Evolutionary conservation across 2,888 invertebrate genomes (phyloP).

Genomic region (Nomada hirtipes): DNA sequence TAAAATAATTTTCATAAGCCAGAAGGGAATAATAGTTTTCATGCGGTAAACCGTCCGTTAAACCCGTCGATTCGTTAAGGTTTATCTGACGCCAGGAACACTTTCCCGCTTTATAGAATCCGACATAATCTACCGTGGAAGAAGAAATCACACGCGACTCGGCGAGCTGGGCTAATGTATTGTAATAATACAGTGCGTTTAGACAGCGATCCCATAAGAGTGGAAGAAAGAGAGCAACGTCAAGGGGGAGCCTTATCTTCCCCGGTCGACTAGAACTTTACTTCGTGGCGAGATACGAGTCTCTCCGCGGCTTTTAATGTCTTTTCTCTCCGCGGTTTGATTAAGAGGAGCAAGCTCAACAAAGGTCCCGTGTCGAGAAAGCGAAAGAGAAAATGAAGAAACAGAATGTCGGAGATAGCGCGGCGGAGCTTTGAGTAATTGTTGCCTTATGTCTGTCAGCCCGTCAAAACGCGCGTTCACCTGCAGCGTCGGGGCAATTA

Average conservation of each 20-base stretch:
- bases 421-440: constrained; percentile 80
- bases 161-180: constrained; percentile 46
- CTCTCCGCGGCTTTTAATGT: constrained; percentile 81
- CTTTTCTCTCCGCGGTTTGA: constrained; percentile 82
- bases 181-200: constrained; percentile 71
- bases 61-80: constrained; percentile 51
- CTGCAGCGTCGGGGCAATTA: constrained; percentile 48
- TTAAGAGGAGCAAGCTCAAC: constrained; percentile 79
- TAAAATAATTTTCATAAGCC: constrained; percentile 10
- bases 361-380: constrained; percentile 61
- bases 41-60: constrained; percentile 15
- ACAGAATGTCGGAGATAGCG: constrained; percentile 51
- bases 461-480: constrained; percentile 76
- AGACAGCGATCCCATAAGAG: constrained; percentile 67
- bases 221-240: constrained; percentile 70
- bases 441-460: constrained; percentile 78
- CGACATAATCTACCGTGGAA: constrained; percentile 66
- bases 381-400: constrained; percentile 41
- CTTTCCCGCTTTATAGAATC: constrained; percentile 63
- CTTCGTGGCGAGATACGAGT: constrained; percentile 80
- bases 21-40: constrained; percentile 15
- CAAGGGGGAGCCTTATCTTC: constrained; percentile 82
- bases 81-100: constrained; percentile 59
- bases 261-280: constrained; percentile 78
- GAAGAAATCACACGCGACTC: constrained; percentile 69